Percentiles rank a stretch among this genome's conserved stretches.
phyloP scores from a whole-genome alignment of 1,140 invertebrate species.

The Polyergus mexicanus region DNA sequence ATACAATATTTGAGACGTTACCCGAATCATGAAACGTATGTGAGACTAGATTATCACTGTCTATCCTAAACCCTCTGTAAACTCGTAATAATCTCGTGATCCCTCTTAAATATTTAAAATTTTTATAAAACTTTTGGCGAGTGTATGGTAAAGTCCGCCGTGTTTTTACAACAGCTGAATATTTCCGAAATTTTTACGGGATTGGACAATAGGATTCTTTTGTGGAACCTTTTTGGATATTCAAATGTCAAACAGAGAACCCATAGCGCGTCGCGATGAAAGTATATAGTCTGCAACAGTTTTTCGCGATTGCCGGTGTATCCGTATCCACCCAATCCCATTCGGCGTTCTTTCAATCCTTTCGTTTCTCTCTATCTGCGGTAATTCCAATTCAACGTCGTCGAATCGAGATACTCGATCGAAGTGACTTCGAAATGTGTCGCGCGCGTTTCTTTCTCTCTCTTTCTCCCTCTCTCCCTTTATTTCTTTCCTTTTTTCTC shows the following conservation, averaged over 20 bases:
- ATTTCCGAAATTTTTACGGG: conserved; percentile 65
- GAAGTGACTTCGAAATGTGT: conserved; percentile 59
- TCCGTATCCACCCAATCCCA: conserved; percentile 61
- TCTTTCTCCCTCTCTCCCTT: neutral
- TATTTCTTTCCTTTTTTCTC: neutral
- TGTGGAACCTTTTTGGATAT: conserved; percentile 53
- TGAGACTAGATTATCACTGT: conserved; percentile 47
- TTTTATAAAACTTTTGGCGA: neutral
- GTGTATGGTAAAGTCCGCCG: neutral
- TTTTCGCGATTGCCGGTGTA: conserved; percentile 63
- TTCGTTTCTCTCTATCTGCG: conserved; percentile 46
- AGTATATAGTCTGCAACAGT: conserved; percentile 56
- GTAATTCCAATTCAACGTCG: conserved; percentile 69
- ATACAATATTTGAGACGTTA: conserved; percentile 30
- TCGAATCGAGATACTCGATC: conserved; percentile 66
- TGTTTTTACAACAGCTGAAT: conserved; percentile 49
- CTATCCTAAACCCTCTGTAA: conserved; percentile 43
- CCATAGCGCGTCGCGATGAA: conserved; percentile 26
- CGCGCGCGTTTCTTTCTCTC: conserved; percentile 21
- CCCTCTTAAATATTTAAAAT: conserved; percentile 63
- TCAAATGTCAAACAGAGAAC: conserved; percentile 60
- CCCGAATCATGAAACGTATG: conserved; percentile 39
- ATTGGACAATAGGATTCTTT: conserved; percentile 54
- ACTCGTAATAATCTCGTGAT: conserved; percentile 39
- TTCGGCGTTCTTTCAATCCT: conserved; percentile 60